Evolutionary conservation across 2,888 invertebrate genomes (phyloP), one percentile per base, ranked within the genome.

Genomic region (Creontiades dilutus): DNA sequence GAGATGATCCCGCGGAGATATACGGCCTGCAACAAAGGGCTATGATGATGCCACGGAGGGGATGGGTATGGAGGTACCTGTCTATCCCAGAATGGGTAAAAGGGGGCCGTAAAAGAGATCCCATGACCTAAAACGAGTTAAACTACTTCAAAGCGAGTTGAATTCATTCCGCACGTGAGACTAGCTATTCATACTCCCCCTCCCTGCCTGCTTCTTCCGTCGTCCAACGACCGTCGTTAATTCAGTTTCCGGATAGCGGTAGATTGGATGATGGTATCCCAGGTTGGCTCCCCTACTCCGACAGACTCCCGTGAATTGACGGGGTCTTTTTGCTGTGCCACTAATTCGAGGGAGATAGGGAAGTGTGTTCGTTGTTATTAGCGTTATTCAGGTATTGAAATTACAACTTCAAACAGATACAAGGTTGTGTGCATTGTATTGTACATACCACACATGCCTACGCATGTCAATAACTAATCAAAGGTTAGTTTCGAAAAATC

Each of bases 131-230:
- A 78, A 78, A 78, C 46, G 78, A 78, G 27, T 76, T 76, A 76
- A 76, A 78, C 78, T 37, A 78, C 78, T 78, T 78, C 78, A 78
- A 78, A 78, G 78, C 37, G 78, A 78, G 46, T 78, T 78, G 78
- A 78, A 78, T 46, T 78, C 78, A 78, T 78, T 78, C 78, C n/a
- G 78, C 76, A 46, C 27, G 76, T 37, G 78, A 78, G 37, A 78
- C 78, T 78, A n/a, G 46, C 37, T 46, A 46, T 46, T 78, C 37
- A 46, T 78, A 9, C n/a, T 46, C 28, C 75, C 37, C n/a, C 14
- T 9, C 47, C 11, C 76, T 14, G 14, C 14, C 57, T 16, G 13
- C 1, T 52, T n/a, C 7, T n/a, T 16, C 57, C 14, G 16, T 23
- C 68, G 9, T 11, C 11, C 11, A 46, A 46, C 28, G 16, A 78